These are phyloP conservation scores for Sebastes jordani DNA, from an alignment of 2,797 vertebrate species.

Conservation along the genomic window DNA sequence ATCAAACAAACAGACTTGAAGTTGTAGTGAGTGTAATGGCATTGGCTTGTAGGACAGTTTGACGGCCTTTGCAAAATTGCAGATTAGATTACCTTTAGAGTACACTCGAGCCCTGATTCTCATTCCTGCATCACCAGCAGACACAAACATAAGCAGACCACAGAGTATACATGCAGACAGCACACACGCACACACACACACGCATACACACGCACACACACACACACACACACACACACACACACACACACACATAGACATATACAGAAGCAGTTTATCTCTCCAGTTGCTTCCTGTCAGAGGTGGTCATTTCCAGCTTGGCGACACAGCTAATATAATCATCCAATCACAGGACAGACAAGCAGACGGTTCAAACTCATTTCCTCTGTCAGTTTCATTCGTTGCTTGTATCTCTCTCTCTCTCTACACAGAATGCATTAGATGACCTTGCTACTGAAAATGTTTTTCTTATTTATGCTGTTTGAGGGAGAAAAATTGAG, in stretches of 20 bases:
- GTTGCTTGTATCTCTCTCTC: conserved; percentile 15
- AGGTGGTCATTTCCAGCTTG: conserved; percentile 64
- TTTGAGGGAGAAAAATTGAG: not conserved
- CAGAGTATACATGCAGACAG: too few species aligned
- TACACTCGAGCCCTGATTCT: not conserved
- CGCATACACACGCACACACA: conserved; percentile 14
- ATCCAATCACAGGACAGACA: conserved; percentile 52
- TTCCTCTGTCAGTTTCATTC: conserved; percentile 48
- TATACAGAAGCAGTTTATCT: conserved; percentile 46
- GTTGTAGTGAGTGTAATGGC: not conserved
- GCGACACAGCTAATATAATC: conserved; percentile 63
- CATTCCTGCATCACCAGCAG: conserved; percentile 18
- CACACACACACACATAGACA: not conserved
- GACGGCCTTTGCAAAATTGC: not conserved
- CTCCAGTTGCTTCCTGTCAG: conserved; percentile 63
- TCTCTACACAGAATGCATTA: conserved; percentile 9
- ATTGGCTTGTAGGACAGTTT: not conserved
- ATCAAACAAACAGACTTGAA: not conserved
- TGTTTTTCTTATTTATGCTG: not conserved
- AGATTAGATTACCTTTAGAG: conserved; percentile 18
- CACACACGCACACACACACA: conserved; percentile 7
- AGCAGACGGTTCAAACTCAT: conserved; percentile 38
- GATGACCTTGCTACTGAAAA: not conserved
- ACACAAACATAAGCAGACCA: conserved; percentile 19
- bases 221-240: conserved; percentile 11